Evolutionary conservation across 2,888 invertebrate species (phyloP), one percentile per base, ranked within the genome.

Genomic region (Pyrrhosoma nymphula): DNA sequence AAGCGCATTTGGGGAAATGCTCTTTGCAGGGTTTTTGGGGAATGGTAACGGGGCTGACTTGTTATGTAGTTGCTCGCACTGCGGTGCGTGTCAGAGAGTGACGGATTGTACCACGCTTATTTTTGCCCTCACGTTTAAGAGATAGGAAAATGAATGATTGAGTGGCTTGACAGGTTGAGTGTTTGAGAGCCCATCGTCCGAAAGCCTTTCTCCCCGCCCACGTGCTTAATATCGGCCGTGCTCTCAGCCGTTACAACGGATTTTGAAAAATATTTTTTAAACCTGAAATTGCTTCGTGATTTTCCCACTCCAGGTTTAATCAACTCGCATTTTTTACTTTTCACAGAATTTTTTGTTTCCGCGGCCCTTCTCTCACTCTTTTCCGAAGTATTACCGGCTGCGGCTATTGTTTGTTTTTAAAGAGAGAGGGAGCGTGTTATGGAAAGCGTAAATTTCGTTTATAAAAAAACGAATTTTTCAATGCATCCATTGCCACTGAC

Each of bases 61-160:
- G 16, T 82, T 10, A n/a, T 35, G 82, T 6, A 39, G 39, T 23
- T 91, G 90, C 91, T 55, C 63, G 39, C 10, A 12, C 55, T 55
- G 26, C n/a, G 63, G 63, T 39, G 60, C 91, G 63, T 91, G 91
- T 69, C 63, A 39, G 20, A 23, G 39, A n/a, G 63, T 63, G 91
- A 91, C 91, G 20, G 91, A 91, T 63, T 39, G 91, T 63, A 69
- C 30, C 60, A 69, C 35, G 82, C 82, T 35, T 35, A 82, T 35
- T 82, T 82, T 14, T 26, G 8, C 26, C 82, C 82, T 16, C 35
- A 26, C n/a, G 56, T 60, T 90, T 91, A 91, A 91, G 63, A 63
- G 63, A 23, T 35, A 20, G 23, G 91, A 63, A 91, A 91, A 91
- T 91, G 63, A 69, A 69, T 91, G 91, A 91, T 69, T 91, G 91